A percentile compares a stretch with the other conserved stretches of the same genome.
These are phyloP conservation scores for human (Homo sapiens) DNA, from an alignment of 2,113 vertebrate species.

Conservation along the genomic window GRCh38 chr13:75153501-75154000, in stretches of 20 bases:
- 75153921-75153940: not conserved
- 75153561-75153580: not conserved
- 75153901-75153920: not conserved
- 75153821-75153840: not conserved
- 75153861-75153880: not conserved
- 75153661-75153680: not conserved
- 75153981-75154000: not conserved
- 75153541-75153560: not conserved
- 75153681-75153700: not conserved
- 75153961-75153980: not conserved
- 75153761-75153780: not conserved
- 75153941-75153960: not conserved
- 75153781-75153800: slow-evolving; percentile 4
- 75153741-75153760: not conserved
- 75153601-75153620: no score
- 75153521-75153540: not conserved
- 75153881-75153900: not conserved
- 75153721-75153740: not conserved
- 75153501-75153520: not conserved
- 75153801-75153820: not conserved
- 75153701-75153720: not conserved
- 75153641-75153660: not conserved
- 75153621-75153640: not conserved
- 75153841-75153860: not conserved
- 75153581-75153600: not conserved